Percentiles rank a stretch among this genome's conserved stretches.
Evolutionary conservation across 2,113 vertebrate genomes (phyloP).

Genomic region (Marcusenius ussheri): DNA sequence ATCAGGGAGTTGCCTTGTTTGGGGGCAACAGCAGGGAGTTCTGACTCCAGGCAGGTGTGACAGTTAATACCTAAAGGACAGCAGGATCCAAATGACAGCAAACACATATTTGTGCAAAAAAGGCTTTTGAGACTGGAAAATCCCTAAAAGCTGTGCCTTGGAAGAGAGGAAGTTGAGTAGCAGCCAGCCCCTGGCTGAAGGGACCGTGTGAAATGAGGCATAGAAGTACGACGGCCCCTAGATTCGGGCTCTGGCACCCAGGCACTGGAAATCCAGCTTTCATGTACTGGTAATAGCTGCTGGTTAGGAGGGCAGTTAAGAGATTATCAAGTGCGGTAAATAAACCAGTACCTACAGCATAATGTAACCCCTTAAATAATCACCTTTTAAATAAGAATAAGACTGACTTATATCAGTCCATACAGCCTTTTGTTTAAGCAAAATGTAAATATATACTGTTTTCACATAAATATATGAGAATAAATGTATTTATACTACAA

Average conservation of each 20-base stretch:
- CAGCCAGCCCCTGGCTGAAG: not conserved
- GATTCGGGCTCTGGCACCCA: not conserved
- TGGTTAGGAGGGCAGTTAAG: not conserved
- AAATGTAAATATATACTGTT: not conserved
- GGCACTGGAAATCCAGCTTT: not conserved
- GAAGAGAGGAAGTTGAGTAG: not conserved
- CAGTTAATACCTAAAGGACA: not conserved
- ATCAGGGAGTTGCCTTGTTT: not conserved
- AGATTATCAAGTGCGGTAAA: not conserved
- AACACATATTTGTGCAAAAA: not conserved
- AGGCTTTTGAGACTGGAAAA: not conserved
- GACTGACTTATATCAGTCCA: not conserved
- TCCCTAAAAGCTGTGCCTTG: not conserved
- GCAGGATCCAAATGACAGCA: not conserved
- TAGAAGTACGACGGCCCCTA: not conserved
- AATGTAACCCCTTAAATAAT: not conserved
- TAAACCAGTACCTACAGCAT: not conserved
- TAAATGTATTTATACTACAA: not conserved
- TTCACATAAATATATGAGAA: not conserved
- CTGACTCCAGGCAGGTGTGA: not conserved
- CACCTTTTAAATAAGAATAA: not conserved
- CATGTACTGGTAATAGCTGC: not conserved
- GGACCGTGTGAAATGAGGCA: not conserved
- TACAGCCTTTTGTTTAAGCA: not conserved
- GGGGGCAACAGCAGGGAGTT: not conserved